Conservation (phyloP, 2,797 vertebrate species). For the Schizopygopsis malacanthus region DNA sequence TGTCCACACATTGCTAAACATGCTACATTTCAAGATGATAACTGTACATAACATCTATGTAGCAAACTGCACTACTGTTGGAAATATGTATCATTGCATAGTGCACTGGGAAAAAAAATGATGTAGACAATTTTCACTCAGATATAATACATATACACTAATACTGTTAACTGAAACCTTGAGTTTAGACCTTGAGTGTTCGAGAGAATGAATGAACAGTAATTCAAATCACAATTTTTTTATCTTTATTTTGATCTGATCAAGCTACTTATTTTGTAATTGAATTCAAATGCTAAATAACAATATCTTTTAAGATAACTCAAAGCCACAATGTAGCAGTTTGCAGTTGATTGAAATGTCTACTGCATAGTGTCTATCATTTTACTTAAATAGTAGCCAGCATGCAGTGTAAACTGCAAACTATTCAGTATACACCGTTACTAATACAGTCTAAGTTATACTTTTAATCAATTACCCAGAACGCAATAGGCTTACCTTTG, state of each 20-base stretch:
- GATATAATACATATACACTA: background rate
- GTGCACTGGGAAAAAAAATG: background rate
- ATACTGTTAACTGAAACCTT: background rate
- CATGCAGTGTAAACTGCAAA: background rate
- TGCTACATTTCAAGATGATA: background rate
- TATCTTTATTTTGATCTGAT: background rate
- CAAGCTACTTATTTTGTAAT: background rate
- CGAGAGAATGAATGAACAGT: background rate
- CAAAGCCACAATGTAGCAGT: background rate
- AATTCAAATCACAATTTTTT: background rate
- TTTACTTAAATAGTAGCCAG: background rate
- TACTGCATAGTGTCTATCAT: background rate
- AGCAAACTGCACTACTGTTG: background rate
- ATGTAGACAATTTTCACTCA: too few relatives aligned
- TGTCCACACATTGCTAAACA: background rate
- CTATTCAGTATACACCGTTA: background rate
- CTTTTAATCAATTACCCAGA: background rate
- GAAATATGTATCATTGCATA: background rate
- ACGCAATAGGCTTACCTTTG: conserved; percentile 12
- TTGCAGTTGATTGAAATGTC: background rate
- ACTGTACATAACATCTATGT: background rate
- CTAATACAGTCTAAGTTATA: background rate
- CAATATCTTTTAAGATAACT: background rate
- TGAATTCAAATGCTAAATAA: background rate
- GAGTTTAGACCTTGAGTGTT: background rate